Base-by-base conservation (phyloP, 2,113 vertebrate species). In the Ibidorhyncha struthersii region DNA sequence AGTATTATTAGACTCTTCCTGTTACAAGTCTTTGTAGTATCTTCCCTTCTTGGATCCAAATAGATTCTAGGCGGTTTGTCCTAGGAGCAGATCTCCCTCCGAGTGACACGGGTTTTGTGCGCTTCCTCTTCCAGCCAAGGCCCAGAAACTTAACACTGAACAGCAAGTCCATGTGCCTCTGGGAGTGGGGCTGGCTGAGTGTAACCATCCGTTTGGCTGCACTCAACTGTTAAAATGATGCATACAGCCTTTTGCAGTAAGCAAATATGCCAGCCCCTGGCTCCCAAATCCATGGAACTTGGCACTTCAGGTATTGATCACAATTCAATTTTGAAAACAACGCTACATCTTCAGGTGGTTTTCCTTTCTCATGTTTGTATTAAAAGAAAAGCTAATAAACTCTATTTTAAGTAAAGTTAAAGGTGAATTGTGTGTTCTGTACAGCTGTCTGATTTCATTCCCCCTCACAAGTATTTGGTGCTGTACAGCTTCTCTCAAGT, bases 321-420 rank as follows among this genome's bases (percentile, higher is more conserved):
- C 95, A 93, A 74, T 94, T 98, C 94, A 98, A 90, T 97, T 98
- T 98, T 98, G 97, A 98, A 98, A 98, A 96, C 85, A 98, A 98
- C 61, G 95, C 98, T 98, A 98, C 97, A 98, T 98, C 96, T 98
- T 98, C 97, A 66, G 96, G 97, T 98, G 98, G 97, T 98, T 98
- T 98, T 98, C 98, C 97, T 98, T 98, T 97, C 97, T 98, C 97
- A 97, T 98, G 98, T 98, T 98, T 98, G 97, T 98, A 98, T 98
- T 98, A 98, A 98, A 98, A 98, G 96, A 98, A 97, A 98, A 98
- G 97, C 98, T 98, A 98, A 98, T 98, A 98, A 98, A 98, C 96
- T 98, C 97, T 98, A 98, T 98, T 98, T 98, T 98, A 98, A 98
- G 98, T 98, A 98, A 98, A 93, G 49, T 22, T 43, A 66, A 90